These are phyloP conservation scores for Habropoda laboriosa DNA, from an alignment of 1,140 invertebrate species.

Conservation along the genomic window DNA sequence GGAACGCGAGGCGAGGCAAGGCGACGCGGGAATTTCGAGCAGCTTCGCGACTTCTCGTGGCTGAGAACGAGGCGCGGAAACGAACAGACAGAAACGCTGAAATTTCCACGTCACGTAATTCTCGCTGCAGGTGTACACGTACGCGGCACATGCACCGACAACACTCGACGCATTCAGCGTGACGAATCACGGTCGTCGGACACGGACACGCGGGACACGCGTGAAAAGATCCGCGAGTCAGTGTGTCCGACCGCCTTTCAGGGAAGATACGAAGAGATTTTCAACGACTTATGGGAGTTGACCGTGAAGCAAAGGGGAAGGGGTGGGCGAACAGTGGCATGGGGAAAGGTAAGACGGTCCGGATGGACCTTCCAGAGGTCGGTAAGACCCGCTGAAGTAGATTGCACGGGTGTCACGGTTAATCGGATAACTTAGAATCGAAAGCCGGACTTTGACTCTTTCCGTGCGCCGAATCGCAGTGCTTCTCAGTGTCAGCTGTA, in stretches of 20 bases:
- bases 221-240: slow-evolving; percentile 54
- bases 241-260: slow-evolving; percentile 52
- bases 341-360: slow-evolving; percentile 28
- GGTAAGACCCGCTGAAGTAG: slow-evolving; percentile 62
- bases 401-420: slow-evolving; percentile 74
- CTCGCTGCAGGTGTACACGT: background rate
- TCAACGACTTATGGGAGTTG: slow-evolving; percentile 60
- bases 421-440: slow-evolving; percentile 75
- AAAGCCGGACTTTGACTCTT: slow-evolving; percentile 65
- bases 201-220: slow-evolving; percentile 49
- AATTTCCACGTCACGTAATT: slow-evolving; percentile 48
- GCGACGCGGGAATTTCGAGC: slow-evolving; percentile 27
- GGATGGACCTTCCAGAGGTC: slow-evolving; percentile 48
- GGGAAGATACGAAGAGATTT: slow-evolving; percentile 60
- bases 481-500: slow-evolving; percentile 11
- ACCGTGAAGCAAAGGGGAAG: no score
- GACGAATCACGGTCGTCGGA: slow-evolving; percentile 58
- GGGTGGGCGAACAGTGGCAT: background rate
- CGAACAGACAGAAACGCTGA: background rate
- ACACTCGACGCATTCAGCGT: slow-evolving; percentile 15
- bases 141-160: background rate
- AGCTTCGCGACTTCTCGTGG: background rate
- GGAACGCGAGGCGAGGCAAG: background rate
- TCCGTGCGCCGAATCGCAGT: slow-evolving; percentile 51
- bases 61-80: background rate